phyloP scores from a whole-genome alignment of 1,140 invertebrate species.

The Drosophila santomea region DNA sequence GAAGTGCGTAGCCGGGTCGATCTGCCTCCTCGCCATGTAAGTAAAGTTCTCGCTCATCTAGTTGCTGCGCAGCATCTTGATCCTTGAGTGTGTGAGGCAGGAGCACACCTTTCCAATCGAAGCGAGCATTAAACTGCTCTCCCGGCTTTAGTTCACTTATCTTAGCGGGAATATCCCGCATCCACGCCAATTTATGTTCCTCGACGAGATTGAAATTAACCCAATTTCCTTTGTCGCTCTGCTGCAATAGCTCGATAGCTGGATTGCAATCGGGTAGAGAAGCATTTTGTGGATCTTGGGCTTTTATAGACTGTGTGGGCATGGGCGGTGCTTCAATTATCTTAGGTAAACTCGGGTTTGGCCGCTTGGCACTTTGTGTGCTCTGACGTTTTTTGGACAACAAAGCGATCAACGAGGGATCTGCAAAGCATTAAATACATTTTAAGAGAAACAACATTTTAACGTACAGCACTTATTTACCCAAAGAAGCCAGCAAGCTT shows the following conservation, averaged over 20 bases:
- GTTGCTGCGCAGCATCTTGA: conserved; percentile 85
- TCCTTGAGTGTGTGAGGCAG: conserved; percentile 86
- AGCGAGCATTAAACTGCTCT: conserved; percentile 90
- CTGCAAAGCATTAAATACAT: conserved; percentile 19
- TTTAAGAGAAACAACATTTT: background rate
- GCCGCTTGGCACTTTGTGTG: background rate
- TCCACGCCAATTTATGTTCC: conserved; percentile 94
- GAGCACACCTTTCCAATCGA: conserved; percentile 89
- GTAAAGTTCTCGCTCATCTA: conserved; percentile 89
- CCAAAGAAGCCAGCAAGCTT: conserved; percentile 88
- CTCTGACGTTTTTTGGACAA: conserved; percentile 87
- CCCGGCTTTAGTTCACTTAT: conserved; percentile 84
- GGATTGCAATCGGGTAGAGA: conserved; percentile 63
- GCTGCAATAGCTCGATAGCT: conserved; percentile 87
- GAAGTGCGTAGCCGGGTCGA: conserved; percentile 94
- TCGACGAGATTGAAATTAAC: conserved; percentile 93
- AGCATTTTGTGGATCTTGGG: conserved; percentile 6
- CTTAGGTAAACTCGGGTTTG: background rate
- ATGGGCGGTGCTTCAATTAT: conserved; percentile 13
- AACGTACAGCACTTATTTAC: conserved; percentile 73
- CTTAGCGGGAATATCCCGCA: conserved; percentile 88
- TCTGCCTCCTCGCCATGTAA: conserved; percentile 97
- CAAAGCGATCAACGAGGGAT: conserved; percentile 85
- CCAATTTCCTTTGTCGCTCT: conserved; percentile 89
- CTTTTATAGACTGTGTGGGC: conserved; percentile 15